Evolutionary conservation across 2,797 vertebrate genomes (phyloP).

Genomic region (Phrynocephalus forsythii): DNA sequence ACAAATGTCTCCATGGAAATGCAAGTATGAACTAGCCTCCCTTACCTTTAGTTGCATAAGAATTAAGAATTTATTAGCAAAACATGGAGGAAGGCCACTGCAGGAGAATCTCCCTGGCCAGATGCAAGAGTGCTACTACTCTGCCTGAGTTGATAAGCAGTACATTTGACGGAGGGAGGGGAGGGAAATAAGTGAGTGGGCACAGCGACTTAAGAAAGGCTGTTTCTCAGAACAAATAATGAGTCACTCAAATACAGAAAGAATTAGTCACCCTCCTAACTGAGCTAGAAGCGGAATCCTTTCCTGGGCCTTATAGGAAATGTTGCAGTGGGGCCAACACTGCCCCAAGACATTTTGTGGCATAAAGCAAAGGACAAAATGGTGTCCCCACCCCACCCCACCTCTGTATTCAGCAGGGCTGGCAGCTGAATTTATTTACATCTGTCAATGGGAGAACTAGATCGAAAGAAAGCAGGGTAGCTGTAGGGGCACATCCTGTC

Average conservation of each 20-base stretch:
- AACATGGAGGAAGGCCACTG: constrained; percentile 39
- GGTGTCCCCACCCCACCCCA: background rate
- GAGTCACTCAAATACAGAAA: constrained; percentile 70
- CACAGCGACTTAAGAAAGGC: constrained; percentile 53
- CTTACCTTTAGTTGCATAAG: constrained; percentile 52
- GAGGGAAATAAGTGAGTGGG: constrained; percentile 25
- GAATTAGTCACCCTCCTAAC: constrained; percentile 72
- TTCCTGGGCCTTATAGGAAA: constrained; percentile 61
- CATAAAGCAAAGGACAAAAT: background rate
- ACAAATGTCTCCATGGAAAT: background rate
- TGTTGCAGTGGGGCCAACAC: constrained; percentile 44
- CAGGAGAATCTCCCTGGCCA: constrained; percentile 49
- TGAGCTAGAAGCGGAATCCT: constrained; percentile 42
- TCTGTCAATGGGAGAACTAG: background rate
- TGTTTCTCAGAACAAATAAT: constrained; percentile 69
- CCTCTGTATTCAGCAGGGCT: background rate
- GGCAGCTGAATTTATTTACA: background rate
- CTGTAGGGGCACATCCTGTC: background rate
- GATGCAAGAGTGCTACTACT: constrained; percentile 32
- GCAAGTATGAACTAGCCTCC: constrained; percentile 27
- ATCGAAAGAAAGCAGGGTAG: background rate
- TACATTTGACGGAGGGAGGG: constrained; percentile 39
- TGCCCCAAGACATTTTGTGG: background rate
- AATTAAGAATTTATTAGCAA: constrained; percentile 52
- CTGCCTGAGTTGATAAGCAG: constrained; percentile 57